Conservation (phyloP, 2,797 vertebrate species). For the Tolypeutes matacus region DNA sequence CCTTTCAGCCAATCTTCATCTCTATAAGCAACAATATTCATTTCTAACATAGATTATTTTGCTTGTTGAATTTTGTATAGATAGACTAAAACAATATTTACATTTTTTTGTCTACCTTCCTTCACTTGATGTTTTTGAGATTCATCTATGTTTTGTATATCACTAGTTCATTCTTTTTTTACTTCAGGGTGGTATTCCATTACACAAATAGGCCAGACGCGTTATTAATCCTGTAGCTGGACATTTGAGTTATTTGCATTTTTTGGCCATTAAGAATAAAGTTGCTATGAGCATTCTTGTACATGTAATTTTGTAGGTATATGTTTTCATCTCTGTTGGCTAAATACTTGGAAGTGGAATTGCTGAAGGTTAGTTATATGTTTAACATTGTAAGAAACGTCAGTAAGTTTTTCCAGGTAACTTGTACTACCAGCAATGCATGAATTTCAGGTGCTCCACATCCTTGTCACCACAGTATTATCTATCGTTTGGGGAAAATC, state of each 20-base stretch:
- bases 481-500: not conserved
- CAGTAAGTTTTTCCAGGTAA: not conserved
- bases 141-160: not conserved
- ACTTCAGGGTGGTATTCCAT: not conserved
- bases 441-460: not conserved
- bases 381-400: conserved; percentile 2
- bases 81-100: not conserved
- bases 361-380: not conserved
- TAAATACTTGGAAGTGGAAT: not conserved
- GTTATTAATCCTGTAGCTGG: not conserved
- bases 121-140: not conserved
- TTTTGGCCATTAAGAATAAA: not conserved
- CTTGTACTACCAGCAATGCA: not conserved
- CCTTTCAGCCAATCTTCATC: not conserved
- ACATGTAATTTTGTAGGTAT: not conserved
- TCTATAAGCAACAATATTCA: not conserved
- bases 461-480: not conserved
- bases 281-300: too few relatives aligned
- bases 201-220: not conserved
- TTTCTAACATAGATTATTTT: conserved; percentile 22
- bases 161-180: not conserved
- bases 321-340: not conserved
- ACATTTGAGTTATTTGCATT: not conserved
- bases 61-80: not conserved
- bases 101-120: not conserved